A percentile compares a stretch with the other conserved stretches of the same genome.
phyloP scores from a whole-genome alignment of 2,888 invertebrate genomes.

The Drepanosiphum platanoidis region DNA sequence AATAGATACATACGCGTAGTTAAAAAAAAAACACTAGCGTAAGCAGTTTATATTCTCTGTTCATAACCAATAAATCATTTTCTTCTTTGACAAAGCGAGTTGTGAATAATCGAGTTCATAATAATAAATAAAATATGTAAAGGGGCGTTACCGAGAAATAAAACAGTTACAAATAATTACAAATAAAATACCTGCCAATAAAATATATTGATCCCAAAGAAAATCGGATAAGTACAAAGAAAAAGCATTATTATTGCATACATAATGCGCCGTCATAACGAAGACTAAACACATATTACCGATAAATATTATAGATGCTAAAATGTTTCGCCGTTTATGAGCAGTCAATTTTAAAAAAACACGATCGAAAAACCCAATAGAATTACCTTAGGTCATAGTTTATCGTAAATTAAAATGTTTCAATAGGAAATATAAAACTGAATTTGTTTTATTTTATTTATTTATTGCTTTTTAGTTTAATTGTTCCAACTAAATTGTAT shows the following conservation, averaged over 20 bases:
- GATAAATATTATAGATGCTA: neutral
- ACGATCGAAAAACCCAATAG: no score
- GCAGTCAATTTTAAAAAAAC: neutral
- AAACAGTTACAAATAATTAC: neutral
- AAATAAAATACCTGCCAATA: neutral
- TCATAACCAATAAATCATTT: no score
- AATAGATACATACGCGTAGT: neutral
- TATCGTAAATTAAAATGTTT: no score
- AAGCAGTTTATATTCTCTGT: no score
- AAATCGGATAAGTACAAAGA: neutral
- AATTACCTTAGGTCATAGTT: no score
- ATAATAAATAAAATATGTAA: neutral
- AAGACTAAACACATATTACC: neutral
- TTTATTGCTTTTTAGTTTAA: neutral
- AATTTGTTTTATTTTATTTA: neutral
- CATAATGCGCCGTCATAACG: conserved; percentile 27
- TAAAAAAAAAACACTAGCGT: neutral
- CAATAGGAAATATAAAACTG: no score
- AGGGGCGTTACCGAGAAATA: conserved; percentile 41
- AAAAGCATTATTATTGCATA: conserved; percentile 49
- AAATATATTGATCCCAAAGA: neutral
- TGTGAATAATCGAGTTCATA: neutral
- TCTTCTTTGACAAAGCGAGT: neutral
- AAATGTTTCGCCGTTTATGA: neutral
- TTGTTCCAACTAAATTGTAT: neutral